Base-by-base conservation (phyloP, 64 coral and sea anemone genomes). In the Stylophora pistillata region DNA sequence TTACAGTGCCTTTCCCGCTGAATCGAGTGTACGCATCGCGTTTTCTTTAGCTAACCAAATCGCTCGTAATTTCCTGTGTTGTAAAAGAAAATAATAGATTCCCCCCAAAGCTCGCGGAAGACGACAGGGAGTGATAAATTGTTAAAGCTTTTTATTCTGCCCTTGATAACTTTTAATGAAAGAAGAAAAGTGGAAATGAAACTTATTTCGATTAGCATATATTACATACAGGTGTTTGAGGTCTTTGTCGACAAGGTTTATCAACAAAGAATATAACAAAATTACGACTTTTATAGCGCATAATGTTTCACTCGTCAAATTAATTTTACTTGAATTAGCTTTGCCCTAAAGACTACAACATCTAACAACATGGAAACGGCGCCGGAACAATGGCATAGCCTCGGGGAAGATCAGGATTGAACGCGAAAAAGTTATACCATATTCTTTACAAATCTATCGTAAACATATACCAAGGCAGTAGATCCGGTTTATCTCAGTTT, bases 131-230 rank as follows among this genome's bases (percentile, higher is more conserved):
- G 77, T 53, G 62, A 84, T 84, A 32, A 84, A 84, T 84, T 70
- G 80, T 84, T 84, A 69, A 68, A 84, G 80, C 80, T 70, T 84
- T 83, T 84, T 53, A 82, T 69, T 84, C 61, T 27, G 21, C 21
- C 60, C 61, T 84, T 84, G 80, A 84, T 84, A 84, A 84, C 80
- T 84, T 84, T 84, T 84, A 84, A 84, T 84, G 80, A 84, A 84
- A 25, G 80, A 70, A 79, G n/a, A 33, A n/a, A 33, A 69, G 60
- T 34, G 32, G 61, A 84, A 68, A 53, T 84, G 80, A 84, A 84
- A 69, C 25, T 53, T 69, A 53, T 18, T 84, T 52, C 59, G 59
- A 84, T 84, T 84, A 84, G 62, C 80, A 84, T 84, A 84, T 13
- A 69, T 62, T 69, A 68, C 30, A 53, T 66, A 82, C 80, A 84